These are phyloP conservation scores for Stegana nigrithorax DNA, from an alignment of 2,888 invertebrate genomes.

Conservation along the genomic window DNA sequence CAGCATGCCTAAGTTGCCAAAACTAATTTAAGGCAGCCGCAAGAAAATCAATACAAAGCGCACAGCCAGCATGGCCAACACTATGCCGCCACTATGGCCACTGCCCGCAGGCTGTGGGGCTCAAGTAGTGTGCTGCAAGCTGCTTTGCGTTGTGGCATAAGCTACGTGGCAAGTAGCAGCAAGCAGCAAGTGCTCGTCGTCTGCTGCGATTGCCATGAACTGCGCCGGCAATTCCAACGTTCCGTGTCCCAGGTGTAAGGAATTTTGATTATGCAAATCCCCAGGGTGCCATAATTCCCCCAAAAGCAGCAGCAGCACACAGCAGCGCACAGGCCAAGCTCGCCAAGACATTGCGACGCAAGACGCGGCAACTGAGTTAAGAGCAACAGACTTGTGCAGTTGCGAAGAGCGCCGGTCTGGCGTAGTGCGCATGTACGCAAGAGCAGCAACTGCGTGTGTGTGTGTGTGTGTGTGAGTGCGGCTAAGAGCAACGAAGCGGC, in stretches of 20 bases:
- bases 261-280: constrained; percentile 69
- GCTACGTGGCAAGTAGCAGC: background rate
- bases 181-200: constrained; percentile 22
- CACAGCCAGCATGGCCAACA: no score
- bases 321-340: background rate
- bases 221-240: constrained; percentile 36
- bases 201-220: constrained; percentile 14
- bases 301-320: constrained; percentile 16
- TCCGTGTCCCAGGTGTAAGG: constrained; percentile 63
- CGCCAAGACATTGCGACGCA: no score
- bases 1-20: no score
- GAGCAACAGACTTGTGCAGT: background rate
- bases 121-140: constrained; percentile 27
- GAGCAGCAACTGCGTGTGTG: background rate
- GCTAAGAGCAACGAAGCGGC: no score
- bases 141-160: constrained; percentile 26
- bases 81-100: constrained; percentile 26
- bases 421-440: no score
- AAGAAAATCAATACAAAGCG: no score
- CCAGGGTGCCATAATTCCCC: constrained; percentile 67
- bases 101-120: constrained; percentile 27
- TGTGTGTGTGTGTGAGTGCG: no score
- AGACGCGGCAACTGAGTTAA: background rate
- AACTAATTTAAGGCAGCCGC: no score
- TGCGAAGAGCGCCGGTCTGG: no score